Conservation (phyloP, 2,888 invertebrate species). For the Chirona hameri region DNA sequence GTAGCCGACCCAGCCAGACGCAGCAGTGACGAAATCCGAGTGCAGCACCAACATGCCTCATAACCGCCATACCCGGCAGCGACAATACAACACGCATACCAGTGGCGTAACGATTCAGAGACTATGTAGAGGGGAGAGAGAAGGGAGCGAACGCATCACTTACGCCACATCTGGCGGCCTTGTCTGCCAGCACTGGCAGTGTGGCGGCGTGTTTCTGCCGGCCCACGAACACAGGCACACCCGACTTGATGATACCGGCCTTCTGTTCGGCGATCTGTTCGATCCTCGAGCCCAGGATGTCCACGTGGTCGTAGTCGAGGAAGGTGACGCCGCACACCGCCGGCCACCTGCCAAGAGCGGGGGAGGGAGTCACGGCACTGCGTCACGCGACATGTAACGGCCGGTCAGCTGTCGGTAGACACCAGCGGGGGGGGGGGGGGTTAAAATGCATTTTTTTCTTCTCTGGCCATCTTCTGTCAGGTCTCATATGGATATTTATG, state of each 20-base stretch:
- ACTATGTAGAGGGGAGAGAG: too few relatives aligned
- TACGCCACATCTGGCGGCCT: conserved; percentile 57
- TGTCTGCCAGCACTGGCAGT: conserved; percentile 60
- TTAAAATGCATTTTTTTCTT: too few relatives aligned
- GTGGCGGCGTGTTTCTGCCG: conserved; percentile 58
- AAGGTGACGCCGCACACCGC: conserved; percentile 86
- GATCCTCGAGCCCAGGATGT: conserved; percentile 74
- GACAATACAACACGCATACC: too few relatives aligned
- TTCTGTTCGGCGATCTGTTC: conserved; percentile 91
- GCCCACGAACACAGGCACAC: conserved; percentile 68
- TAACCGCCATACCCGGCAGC: too few relatives aligned
- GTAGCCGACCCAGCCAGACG: too few relatives aligned
- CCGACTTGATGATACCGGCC: conserved; percentile 86
- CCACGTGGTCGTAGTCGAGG: conserved; percentile 84
- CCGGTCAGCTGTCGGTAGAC: too few relatives aligned
- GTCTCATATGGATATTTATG: too few relatives aligned
- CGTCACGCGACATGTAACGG: too few relatives aligned
- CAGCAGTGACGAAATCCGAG: too few relatives aligned
- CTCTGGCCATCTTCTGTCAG: too few relatives aligned
- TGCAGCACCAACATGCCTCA: too few relatives aligned
- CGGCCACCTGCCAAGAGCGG: conserved; percentile 59
- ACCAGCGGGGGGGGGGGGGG: too few relatives aligned
- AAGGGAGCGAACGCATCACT: not conserved
- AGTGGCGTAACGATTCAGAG: not conserved
- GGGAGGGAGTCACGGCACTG: not conserved